Conservation (phyloP, 2,888 invertebrate genomes). For the Pseudococcus viburni region DNA sequence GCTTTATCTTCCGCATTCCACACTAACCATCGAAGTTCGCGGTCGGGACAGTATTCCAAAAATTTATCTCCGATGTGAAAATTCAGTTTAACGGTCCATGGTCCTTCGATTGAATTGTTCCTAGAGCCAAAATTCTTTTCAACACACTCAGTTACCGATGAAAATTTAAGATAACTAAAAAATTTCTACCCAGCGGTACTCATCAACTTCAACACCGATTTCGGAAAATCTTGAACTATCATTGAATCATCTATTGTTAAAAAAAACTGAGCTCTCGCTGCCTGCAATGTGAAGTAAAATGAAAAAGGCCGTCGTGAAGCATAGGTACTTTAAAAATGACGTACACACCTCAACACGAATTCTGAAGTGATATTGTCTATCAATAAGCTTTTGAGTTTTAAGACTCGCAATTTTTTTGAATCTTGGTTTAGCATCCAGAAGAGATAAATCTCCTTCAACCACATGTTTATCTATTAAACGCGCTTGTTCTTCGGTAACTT, state of each 20-base stretch:
- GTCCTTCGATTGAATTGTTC: conserved; percentile 75
- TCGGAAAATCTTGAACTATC: conserved; percentile 82
- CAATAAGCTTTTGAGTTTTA: conserved; percentile 74
- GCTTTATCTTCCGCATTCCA: conserved; percentile 84
- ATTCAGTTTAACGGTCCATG: conserved; percentile 87
- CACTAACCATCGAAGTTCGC: conserved; percentile 83
- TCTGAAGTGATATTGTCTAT: conserved; percentile 78
- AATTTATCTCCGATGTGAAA: conserved; percentile 82
- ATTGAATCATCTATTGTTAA: conserved; percentile 79
- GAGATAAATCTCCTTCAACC: conserved; percentile 87
- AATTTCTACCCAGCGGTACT: conserved; percentile 74
- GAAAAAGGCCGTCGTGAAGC: background rate
- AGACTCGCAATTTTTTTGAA: conserved; percentile 75
- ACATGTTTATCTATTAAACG: conserved; percentile 84
- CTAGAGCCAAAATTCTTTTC: conserved; percentile 56
- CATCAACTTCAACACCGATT: conserved; percentile 78
- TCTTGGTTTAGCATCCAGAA: conserved; percentile 78
- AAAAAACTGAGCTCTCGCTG: conserved; percentile 78
- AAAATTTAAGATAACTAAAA: background rate
- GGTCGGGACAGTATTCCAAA: conserved; percentile 87
- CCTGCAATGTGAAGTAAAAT: conserved; percentile 69
- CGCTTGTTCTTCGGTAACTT: conserved; percentile 76
- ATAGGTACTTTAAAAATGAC: background rate
- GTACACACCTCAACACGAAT: conserved; percentile 76
- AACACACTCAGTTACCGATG: background rate